These are phyloP conservation scores for Pogonocherus hispidulus DNA, from an alignment of 2,888 invertebrate genomes.

Conservation along the genomic window DNA sequence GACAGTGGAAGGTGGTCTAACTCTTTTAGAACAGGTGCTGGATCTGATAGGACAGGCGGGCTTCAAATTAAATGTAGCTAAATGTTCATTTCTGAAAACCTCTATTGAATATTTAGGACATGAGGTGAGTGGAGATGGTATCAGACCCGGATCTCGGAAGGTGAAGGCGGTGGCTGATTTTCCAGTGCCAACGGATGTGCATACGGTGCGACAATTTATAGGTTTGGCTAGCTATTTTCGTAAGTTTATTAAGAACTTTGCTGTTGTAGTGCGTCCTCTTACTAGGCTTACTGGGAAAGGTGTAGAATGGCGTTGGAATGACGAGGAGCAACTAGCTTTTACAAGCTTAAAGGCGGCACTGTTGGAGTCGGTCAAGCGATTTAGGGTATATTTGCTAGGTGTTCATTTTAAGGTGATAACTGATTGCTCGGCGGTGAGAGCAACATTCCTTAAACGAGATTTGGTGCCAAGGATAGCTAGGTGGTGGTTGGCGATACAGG, in stretches of 20 bases:
- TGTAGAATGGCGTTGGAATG: conserved; percentile 36
- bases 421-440: conserved; percentile 47
- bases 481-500: too few species aligned
- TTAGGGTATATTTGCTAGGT: conserved; percentile 44
- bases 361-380: conserved; percentile 41
- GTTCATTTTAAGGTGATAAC: conserved; percentile 48
- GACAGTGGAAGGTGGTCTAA: conserved; percentile 23
- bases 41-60: conserved; percentile 33
- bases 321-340: conserved; percentile 41
- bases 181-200: too few species aligned
- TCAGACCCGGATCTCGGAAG: too few species aligned
- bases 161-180: too few species aligned
- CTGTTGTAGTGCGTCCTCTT: conserved; percentile 36
- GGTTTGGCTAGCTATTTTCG: too few species aligned
- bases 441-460: conserved; percentile 45
- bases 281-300: conserved; percentile 26
- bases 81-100: conserved; percentile 40
- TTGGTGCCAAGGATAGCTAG: too few species aligned
- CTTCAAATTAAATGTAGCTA: conserved; percentile 37
- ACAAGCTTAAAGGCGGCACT: conserved; percentile 35
- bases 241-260: too few species aligned
- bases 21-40: conserved; percentile 37
- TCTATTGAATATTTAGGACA: conserved; percentile 42
- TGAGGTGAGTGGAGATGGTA: conserved; percentile 34
- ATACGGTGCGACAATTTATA: too few species aligned